Conservation (phyloP, 1,140 invertebrate genomes). For the Drosophila tsacasi region DNA sequence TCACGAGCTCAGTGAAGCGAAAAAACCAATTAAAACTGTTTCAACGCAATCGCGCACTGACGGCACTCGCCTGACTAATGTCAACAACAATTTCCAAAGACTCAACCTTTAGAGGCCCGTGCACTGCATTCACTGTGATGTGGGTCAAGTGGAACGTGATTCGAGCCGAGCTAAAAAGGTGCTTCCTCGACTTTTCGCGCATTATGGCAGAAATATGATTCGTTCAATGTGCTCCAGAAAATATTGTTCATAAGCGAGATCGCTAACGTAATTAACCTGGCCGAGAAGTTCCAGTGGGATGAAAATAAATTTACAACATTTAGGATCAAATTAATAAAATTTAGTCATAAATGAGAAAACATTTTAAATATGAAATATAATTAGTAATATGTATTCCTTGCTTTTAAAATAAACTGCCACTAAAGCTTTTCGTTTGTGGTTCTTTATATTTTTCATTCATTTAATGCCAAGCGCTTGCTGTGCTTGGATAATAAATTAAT, state of each 20-base stretch:
- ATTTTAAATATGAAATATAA: not conserved
- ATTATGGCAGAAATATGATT: conserved; percentile 24
- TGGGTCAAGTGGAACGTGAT: conserved; percentile 61
- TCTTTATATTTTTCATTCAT: not conserved
- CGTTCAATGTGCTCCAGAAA: conserved; percentile 12
- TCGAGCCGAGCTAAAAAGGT: conserved; percentile 23
- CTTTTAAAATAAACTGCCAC: not conserved
- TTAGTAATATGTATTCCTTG: too few relatives aligned
- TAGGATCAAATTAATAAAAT: not conserved
- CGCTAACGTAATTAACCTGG: conserved; percentile 31
- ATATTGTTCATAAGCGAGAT: too few relatives aligned
- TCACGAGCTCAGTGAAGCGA: conserved; percentile 12
- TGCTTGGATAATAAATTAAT: too few relatives aligned
- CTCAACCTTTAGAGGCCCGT: conserved; percentile 41
- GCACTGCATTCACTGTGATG: conserved; percentile 29
- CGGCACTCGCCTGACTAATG: conserved; percentile 41
- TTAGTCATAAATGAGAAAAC: not conserved
- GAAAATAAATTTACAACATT: not conserved
- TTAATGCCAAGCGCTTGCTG: not conserved
- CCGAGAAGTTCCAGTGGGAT: conserved; percentile 44
- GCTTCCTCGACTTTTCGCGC: conserved; percentile 31
- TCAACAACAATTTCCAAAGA: conserved; percentile 34
- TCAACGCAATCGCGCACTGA: conserved; percentile 10
- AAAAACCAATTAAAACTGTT: conserved; percentile 14
- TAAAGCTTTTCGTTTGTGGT: not conserved